phyloP scores from a whole-genome alignment of 2,888 invertebrate genomes.

The Hydriomena furcata region DNA sequence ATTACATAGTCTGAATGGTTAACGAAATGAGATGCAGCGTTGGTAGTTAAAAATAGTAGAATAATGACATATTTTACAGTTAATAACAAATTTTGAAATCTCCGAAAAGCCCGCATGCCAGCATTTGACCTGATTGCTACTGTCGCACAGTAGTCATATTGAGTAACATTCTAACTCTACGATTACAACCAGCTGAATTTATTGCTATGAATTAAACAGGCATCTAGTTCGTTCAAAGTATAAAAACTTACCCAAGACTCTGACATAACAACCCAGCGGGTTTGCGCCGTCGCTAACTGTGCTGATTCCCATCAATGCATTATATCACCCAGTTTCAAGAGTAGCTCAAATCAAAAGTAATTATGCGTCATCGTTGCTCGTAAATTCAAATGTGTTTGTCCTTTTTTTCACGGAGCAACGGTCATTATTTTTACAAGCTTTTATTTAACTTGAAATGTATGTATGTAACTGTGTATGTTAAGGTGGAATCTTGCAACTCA shows the following conservation, averaged over 20 bases:
- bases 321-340: neutral
- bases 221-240: conserved; percentile 4
- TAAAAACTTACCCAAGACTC: conserved; percentile 13
- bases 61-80: too few relatives aligned
- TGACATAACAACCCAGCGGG: conserved; percentile 11
- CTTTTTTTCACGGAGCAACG: too few relatives aligned
- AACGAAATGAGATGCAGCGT: too few relatives aligned
- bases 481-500: too few relatives aligned
- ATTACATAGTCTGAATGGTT: too few relatives aligned
- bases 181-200: conserved; percentile 1
- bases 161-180: conserved; percentile 1
- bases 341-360: neutral
- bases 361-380: too few relatives aligned
- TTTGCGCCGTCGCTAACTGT: conserved; percentile 4
- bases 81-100: neutral
- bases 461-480: too few relatives aligned
- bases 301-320: conserved; percentile 14
- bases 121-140: too few relatives aligned
- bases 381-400: too few relatives aligned
- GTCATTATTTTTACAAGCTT: too few relatives aligned
- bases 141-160: conserved; percentile 2
- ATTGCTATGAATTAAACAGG: conserved; percentile 2
- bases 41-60: too few relatives aligned
- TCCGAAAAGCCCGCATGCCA: neutral
- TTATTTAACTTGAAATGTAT: too few relatives aligned